These are phyloP conservation scores for Lytechinus pictus DNA, from an alignment of 35 echinoderm and acorn worm species.

Conservation along the genomic window DNA sequence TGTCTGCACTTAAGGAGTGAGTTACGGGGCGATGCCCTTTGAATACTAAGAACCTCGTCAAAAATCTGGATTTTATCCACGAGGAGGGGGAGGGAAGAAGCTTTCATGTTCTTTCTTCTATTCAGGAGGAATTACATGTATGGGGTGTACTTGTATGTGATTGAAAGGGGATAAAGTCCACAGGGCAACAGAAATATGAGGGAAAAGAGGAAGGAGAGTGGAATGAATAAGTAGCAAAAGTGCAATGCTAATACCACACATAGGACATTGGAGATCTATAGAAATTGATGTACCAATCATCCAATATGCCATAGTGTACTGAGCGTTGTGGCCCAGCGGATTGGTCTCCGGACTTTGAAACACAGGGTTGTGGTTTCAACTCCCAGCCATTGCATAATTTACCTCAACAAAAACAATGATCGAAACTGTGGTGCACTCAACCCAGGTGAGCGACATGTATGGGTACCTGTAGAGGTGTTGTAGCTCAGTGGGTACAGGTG, in stretches of 20 bases:
- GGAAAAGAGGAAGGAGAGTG: not conserved
- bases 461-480: too few relatives aligned
- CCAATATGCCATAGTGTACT: not conserved
- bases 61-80: not conserved
- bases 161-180: not conserved
- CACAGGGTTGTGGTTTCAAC: too few relatives aligned
- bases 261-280: too few relatives aligned
- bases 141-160: not conserved
- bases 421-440: too few relatives aligned
- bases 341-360: too few relatives aligned
- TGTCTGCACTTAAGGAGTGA: not conserved
- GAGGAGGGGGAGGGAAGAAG: not conserved
- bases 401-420: too few relatives aligned
- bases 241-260: not conserved
- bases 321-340: too few relatives aligned
- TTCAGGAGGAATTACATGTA: not conserved
- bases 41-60: not conserved
- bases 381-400: too few relatives aligned
- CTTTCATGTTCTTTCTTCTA: not conserved
- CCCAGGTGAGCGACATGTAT: too few relatives aligned
- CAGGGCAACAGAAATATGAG: not conserved
- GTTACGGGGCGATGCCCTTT: not conserved
- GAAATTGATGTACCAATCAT: not conserved
- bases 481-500: too few relatives aligned
- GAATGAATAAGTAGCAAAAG: constrained; percentile 10